These are phyloP conservation scores for Nibea coibor DNA, from an alignment of 2,113 vertebrate genomes.

Conservation along the genomic window DNA sequence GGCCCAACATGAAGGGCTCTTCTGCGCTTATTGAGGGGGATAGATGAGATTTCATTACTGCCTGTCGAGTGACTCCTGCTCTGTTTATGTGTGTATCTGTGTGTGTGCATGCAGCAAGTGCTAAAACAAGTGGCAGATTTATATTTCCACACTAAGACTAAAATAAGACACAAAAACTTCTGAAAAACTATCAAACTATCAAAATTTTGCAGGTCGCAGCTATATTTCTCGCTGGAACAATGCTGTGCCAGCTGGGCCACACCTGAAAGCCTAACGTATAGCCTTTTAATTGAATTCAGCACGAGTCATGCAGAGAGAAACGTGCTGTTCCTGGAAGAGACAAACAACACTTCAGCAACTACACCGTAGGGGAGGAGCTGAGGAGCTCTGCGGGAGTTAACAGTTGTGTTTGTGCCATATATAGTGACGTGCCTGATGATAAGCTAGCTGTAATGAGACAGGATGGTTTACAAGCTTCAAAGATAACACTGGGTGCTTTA, in stretches of 20 bases:
- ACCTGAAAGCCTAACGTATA: slow-evolving; percentile 34
- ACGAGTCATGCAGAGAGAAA: background rate
- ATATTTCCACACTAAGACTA: slow-evolving; percentile 15
- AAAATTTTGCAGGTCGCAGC: slow-evolving; percentile 1
- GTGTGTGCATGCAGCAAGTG: slow-evolving; percentile 7
- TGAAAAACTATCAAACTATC: slow-evolving; percentile 33
- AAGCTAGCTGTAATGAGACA: background rate
- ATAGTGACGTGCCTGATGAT: background rate
- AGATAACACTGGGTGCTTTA: slow-evolving; percentile 10
- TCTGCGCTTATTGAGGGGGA: slow-evolving; percentile 56
- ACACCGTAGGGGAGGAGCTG: slow-evolving; percentile 8
- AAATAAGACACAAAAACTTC: slow-evolving; percentile 14
- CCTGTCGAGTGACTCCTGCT: slow-evolving; percentile 19
- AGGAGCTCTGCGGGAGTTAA: slow-evolving; percentile 13
- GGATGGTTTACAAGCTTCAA: slow-evolving; percentile 1
- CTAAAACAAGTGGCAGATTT: slow-evolving; percentile 35
- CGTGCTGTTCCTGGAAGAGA: background rate
- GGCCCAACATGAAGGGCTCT: slow-evolving; percentile 56
- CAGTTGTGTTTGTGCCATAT: slow-evolving; percentile 1
- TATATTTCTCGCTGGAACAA: background rate
- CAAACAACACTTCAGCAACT: background rate
- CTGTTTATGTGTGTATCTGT: slow-evolving; percentile 11
- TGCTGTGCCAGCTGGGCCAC: slow-evolving; percentile 24
- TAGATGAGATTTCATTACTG: slow-evolving; percentile 58
- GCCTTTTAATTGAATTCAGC: slow-evolving; percentile 20